A percentile compares a stretch with the other conserved stretches of the same genome.
These are phyloP conservation scores for Mylabris phalerata DNA, from an alignment of 1,140 invertebrate genomes.

Conservation along the genomic window DNA sequence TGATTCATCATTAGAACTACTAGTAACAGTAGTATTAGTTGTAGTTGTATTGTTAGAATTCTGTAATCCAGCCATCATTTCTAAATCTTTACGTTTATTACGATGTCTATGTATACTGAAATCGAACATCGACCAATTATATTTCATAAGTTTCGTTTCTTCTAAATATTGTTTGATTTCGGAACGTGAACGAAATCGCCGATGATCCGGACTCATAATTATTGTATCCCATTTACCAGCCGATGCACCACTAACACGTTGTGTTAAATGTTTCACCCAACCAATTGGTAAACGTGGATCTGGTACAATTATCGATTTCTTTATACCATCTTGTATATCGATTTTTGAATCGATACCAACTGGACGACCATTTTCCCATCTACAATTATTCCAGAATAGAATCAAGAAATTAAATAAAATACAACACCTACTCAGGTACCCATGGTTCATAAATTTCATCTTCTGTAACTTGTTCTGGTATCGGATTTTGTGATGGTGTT, in stretches of 20 bases:
- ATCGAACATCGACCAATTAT: conserved; percentile 8
- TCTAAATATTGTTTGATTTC: conserved; percentile 54
- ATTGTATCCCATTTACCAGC: conserved; percentile 77
- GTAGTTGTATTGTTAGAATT: not conserved
- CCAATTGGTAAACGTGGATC: conserved; percentile 63
- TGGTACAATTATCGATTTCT: conserved; percentile 58
- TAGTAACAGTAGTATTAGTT: not conserved
- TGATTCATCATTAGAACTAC: not conserved
- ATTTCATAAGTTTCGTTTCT: conserved; percentile 28
- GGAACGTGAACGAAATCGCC: conserved; percentile 52
- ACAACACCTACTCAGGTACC: conserved; percentile 37
- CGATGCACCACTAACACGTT: conserved; percentile 56
- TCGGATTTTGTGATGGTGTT: conserved; percentile 4
- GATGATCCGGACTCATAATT: conserved; percentile 57
- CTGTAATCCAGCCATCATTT: not conserved
- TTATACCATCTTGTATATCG: conserved; percentile 39
- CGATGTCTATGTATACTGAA: conserved; percentile 6
- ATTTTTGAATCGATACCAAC: conserved; percentile 49
- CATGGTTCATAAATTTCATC: conserved; percentile 40
- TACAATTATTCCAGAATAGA: conserved; percentile 36
- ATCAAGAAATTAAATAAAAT: conserved; percentile 4
- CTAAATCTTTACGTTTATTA: not conserved
- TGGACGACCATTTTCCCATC: conserved; percentile 57
- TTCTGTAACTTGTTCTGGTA: conserved; percentile 25
- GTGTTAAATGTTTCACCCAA: conserved; percentile 70